phyloP scores from a whole-genome alignment of 2,888 invertebrate species.

The Chymomyza procnemis region DNA sequence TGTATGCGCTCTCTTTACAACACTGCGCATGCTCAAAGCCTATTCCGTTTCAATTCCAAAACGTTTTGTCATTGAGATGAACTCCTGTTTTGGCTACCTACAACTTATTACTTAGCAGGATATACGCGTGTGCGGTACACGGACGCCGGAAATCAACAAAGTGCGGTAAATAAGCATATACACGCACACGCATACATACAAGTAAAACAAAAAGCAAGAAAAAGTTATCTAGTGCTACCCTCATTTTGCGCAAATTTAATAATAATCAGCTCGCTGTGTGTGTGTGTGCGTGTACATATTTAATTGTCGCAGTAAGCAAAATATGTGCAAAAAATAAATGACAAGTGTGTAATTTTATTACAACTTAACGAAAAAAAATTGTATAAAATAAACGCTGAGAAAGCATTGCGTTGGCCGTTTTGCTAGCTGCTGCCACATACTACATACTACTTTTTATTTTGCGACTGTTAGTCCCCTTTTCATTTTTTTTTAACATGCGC shows the following conservation, averaged over 20 bases:
- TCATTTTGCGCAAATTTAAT: constrained; percentile 20
- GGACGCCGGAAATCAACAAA: constrained; percentile 23
- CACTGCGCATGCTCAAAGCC: constrained; percentile 29
- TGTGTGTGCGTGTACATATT: background rate
- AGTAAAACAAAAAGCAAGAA: constrained; percentile 23
- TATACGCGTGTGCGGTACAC: constrained; percentile 73
- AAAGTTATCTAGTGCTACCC: constrained; percentile 32
- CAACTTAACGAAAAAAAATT: background rate
- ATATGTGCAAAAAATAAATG: constrained; percentile 7
- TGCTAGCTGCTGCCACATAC: constrained; percentile 20
- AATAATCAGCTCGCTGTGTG: constrained; percentile 17
- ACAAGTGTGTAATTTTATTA: constrained; percentile 3
- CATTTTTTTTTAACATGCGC: constrained; percentile 61
- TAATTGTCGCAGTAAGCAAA: constrained; percentile 21
- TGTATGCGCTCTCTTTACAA: constrained; percentile 5
- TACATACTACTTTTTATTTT: constrained; percentile 21
- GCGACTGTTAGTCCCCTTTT: constrained; percentile 42
- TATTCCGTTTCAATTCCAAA: constrained; percentile 6
- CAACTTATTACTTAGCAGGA: constrained; percentile 48
- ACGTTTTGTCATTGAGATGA: background rate
- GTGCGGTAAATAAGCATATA: constrained; percentile 40
- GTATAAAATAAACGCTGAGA: background rate
- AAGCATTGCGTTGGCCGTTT: constrained; percentile 9
- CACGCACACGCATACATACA: constrained; percentile 24
- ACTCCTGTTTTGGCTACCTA: background rate